Conservation (phyloP, 2,888 invertebrate species). For the Asteroscopus sphinx region DNA sequence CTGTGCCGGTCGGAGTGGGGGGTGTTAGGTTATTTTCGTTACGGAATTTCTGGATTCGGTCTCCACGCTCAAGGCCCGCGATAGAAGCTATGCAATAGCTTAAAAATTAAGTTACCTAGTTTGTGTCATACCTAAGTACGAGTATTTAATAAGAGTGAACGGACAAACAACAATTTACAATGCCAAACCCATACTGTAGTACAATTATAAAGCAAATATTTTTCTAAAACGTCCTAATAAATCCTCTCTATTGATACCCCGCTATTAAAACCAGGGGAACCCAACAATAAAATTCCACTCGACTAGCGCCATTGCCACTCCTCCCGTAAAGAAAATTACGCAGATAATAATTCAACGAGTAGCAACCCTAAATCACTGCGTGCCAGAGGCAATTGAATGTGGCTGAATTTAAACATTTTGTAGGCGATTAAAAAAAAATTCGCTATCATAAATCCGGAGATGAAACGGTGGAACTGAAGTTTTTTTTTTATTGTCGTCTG, state of each 20-base stretch:
- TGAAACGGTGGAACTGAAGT: constrained; percentile 41
- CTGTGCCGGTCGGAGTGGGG: no score
- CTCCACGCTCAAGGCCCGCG: no score
- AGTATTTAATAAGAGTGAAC: no score
- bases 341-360: constrained; percentile 69
- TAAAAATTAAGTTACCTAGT: no score
- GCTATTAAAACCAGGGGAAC: constrained; percentile 36
- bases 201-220: constrained; percentile 10
- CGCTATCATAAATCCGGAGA: constrained; percentile 43
- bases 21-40: no score
- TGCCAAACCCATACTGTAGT: neutral
- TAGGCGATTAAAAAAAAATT: constrained; percentile 71
- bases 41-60: no score
- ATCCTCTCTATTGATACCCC: constrained; percentile 32
- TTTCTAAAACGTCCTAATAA: constrained; percentile 11
- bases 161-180: no score
- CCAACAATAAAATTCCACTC: constrained; percentile 65
- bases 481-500: constrained; percentile 30
- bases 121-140: no score
- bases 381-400: constrained; percentile 75
- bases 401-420: constrained; percentile 71
- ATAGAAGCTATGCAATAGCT: no score
- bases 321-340: constrained; percentile 65
- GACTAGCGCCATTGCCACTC: constrained; percentile 51
- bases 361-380: constrained; percentile 76